phyloP scores from a whole-genome alignment of 2,113 vertebrate species.

The Hoplias malabaricus region DNA sequence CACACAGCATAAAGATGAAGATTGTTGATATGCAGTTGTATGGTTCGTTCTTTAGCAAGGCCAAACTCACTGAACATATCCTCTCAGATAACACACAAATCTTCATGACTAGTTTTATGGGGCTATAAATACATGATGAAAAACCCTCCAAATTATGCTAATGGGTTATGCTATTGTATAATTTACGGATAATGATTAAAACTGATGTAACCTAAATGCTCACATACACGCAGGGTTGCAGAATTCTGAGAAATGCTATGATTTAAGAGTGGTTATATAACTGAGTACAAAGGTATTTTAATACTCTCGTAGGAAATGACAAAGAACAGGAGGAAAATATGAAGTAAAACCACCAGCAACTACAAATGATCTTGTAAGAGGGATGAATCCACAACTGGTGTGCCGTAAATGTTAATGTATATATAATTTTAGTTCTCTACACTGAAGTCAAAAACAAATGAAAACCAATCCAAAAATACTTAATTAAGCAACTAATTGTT shows the following conservation, averaged over 20 bases:
- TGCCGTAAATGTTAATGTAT: no score
- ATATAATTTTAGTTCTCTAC: no score
- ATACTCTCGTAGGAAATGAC: not conserved
- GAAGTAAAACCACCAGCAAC: not conserved
- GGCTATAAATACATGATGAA: slow-evolving; percentile 12
- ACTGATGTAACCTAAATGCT: not conserved
- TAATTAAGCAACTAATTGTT: no score
- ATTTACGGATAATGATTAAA: not conserved
- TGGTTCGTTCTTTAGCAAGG: not conserved
- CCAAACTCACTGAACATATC: not conserved
- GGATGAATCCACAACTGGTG: no score
- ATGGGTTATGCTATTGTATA: not conserved
- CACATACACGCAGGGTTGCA: not conserved
- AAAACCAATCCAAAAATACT: no score
- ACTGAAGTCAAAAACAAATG: no score
- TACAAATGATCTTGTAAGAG: not conserved
- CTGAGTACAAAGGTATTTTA: not conserved
- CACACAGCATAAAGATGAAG: no score
- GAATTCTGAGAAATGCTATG: not conserved
- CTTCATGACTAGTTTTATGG: not conserved
- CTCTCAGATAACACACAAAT: not conserved
- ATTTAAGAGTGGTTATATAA: not conserved
- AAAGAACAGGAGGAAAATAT: not conserved
- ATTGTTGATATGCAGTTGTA: not conserved
- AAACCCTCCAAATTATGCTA: not conserved